These are phyloP conservation scores for Campoplex nolae DNA, from an alignment of 2,888 invertebrate species.

Conservation along the genomic window DNA sequence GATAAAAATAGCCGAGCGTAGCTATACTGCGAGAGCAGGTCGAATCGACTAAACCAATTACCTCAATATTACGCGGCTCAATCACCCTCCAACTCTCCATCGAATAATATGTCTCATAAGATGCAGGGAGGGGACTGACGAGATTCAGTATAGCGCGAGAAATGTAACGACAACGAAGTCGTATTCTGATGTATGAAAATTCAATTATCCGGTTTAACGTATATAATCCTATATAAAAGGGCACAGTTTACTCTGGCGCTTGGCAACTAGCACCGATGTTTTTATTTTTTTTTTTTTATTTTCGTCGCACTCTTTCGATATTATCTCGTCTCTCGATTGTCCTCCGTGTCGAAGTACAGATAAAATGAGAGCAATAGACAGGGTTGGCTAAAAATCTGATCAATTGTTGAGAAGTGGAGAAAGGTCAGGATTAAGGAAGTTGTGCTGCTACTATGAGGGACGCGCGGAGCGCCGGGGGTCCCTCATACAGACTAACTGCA, in stretches of 20 bases:
- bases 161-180: constrained; percentile 57
- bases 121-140: constrained; percentile 1
- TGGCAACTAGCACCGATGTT: constrained; percentile 62
- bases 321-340: background rate
- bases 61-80: constrained; percentile 59
- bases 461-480: too few species aligned
- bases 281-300: constrained; percentile 37
- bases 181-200: constrained; percentile 74
- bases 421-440: background rate
- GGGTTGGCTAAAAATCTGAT: background rate
- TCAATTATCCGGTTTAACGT: constrained; percentile 73
- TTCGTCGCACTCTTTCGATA: background rate
- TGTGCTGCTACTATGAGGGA: background rate
- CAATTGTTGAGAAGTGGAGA: background rate
- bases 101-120: constrained; percentile 49
- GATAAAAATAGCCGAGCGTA: background rate
- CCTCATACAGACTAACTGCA: too few species aligned
- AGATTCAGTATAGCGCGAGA: constrained; percentile 12
- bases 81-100: constrained; percentile 66
- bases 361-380: background rate
- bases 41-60: constrained; percentile 63
- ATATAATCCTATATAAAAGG: constrained; percentile 73
- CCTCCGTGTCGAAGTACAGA: background rate
- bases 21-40: background rate
- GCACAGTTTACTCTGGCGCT: constrained; percentile 65